Evolutionary conservation across 2,797 vertebrate species (phyloP).

Genomic region (Pygocentrus nattereri): DNA sequence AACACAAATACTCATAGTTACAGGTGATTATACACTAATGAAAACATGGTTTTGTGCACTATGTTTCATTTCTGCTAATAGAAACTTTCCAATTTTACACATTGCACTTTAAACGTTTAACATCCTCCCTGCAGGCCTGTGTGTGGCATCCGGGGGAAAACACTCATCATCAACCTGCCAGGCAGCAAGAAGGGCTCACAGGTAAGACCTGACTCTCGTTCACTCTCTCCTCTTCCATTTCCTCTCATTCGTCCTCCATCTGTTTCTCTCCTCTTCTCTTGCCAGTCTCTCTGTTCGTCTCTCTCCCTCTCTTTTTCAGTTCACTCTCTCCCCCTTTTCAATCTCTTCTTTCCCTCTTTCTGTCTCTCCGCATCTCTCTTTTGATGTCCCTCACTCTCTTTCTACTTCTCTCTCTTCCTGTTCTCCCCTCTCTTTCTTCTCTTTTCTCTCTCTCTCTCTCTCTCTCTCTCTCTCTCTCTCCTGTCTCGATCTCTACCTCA

Average conservation of each 20-base stretch:
- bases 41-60: too few species aligned
- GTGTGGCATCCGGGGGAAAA: conserved; percentile 97
- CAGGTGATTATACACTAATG: too few species aligned
- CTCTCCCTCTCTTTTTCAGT: not conserved
- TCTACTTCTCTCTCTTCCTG: conserved; percentile 45
- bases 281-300: too few species aligned
- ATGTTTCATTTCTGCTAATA: too few species aligned
- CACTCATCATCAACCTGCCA: conserved; percentile 97
- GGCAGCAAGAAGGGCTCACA: conserved; percentile 99
- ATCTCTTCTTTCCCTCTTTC: not conserved
- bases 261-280: conserved; percentile 14
- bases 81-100: too few species aligned
- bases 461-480: not conserved
- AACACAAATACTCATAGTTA: too few species aligned
- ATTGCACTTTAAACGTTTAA: too few species aligned
- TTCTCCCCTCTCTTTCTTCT: too few species aligned
- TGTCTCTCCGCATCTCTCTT: not conserved
- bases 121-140: conserved; percentile 86
- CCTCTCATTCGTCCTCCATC: not conserved
- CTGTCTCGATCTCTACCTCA: too few species aligned
- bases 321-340: too few species aligned
- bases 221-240: too few species aligned
- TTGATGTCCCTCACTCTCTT: not conserved
- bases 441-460: conserved; percentile 15
- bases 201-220: conserved; percentile 77